A percentile compares a stretch with the other conserved stretches of the same genome.
Conservation (phyloP, 2,888 invertebrate species). For the Harpagoxenus sublaevis region DNA sequence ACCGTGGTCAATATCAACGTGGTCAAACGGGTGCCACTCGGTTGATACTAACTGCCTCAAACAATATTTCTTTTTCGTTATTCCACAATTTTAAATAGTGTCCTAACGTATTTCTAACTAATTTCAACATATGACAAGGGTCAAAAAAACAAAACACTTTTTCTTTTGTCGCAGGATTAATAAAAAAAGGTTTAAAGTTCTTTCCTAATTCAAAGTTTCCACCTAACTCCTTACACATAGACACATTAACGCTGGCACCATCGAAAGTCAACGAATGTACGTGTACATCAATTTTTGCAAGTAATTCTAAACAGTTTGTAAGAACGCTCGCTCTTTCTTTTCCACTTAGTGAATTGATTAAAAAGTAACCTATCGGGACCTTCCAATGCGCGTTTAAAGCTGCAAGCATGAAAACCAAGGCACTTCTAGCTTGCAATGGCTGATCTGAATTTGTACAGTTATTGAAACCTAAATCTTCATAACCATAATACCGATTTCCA, state of each 20-base stretch:
- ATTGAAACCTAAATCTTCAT: constrained; percentile 50
- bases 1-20: too few relatives aligned
- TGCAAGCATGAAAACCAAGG: constrained; percentile 58
- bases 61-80: not conserved
- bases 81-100: not conserved
- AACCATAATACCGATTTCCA: constrained; percentile 51
- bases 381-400: constrained; percentile 22
- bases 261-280: constrained; percentile 9
- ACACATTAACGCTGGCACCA: not conserved
- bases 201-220: not conserved
- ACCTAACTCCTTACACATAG: not conserved
- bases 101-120: not conserved
- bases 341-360: not conserved
- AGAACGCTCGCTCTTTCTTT: constrained; percentile 7
- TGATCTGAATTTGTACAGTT: constrained; percentile 23
- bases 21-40: too few relatives aligned
- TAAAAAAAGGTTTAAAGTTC: not conserved
- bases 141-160: constrained; percentile 1
- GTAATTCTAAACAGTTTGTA: not conserved
- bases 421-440: constrained; percentile 55
- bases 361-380: constrained; percentile 4
- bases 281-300: not conserved
- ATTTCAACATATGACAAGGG: not conserved
- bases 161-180: not conserved
- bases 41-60: not conserved